Evolutionary conservation across 2,797 vertebrate genomes (phyloP), one percentile per base, ranked within the genome.

Genomic region (Gastrophryne carolinensis): DNA sequence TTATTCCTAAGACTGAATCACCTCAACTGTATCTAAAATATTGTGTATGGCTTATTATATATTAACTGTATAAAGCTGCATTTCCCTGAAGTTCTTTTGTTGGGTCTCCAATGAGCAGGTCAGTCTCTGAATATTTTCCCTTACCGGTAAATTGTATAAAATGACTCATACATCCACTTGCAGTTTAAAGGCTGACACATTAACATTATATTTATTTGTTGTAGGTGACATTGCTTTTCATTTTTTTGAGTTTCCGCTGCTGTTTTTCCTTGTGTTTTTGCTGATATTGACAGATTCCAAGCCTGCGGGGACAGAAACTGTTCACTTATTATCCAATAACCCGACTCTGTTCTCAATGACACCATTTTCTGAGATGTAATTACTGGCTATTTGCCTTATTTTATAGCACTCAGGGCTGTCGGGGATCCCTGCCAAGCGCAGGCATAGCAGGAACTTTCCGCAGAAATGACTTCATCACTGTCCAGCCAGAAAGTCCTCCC

Each of bases 391-490:
- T 39, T 30, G 21, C 47, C 27, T 29, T 65, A 70, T 72, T 78
- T 78, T 78, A 78, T 72, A 72, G 58, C 52, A 30, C 23, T 49
- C 60, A 23, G 60, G 41, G 29, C 30, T 27, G 35, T 44, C 52
- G 32, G 60, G 75, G 26, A 72, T 30, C 24, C 21, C 21, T 60
- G 75, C 68, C 75, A 72, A 66, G 23, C 23, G 60, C 57, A 39
- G 61, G 66, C 72, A 72, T 78, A 50, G 47, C 61, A 34, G 32
- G 32, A 72, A 72, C 30, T 72, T 72, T 66, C 68, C n/a, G 39
- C 50, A 70, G 61, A 56, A 56, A 72, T 78, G 56, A 72, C 62
- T 78, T 78, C 75, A 78, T 78, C 68, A 78, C 60, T 66, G 75
- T 78, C 75, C 68, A 13, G 75, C 24, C 26, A 39, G 35, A 65